Evolutionary conservation across 2,113 vertebrate genomes (phyloP).

Genomic region (Okapia johnstoni): DNA sequence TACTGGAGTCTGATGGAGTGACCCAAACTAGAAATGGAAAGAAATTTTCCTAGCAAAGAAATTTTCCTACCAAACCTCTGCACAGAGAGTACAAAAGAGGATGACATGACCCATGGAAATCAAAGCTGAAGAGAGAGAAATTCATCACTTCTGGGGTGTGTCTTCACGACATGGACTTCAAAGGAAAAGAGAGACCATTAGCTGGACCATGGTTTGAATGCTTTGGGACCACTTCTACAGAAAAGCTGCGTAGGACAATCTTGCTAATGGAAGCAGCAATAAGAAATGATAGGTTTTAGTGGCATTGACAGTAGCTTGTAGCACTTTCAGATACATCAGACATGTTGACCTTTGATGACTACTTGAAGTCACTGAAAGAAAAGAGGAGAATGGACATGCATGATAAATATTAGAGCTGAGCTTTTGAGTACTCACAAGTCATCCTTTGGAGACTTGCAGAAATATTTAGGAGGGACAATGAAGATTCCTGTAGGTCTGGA

Average conservation of each 20-base stretch:
- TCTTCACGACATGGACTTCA: neutral
- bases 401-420: neutral
- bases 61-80: neutral
- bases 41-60: neutral
- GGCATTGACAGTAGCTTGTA: neutral
- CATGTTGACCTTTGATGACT: neutral
- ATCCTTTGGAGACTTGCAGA: neutral
- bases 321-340: neutral
- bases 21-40: neutral
- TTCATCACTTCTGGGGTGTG: too few species aligned
- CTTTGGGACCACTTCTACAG: neutral
- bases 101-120: neutral
- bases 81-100: neutral
- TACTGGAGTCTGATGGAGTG: neutral
- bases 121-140: neutral
- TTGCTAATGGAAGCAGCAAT: neutral
- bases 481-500: neutral
- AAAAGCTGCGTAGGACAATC: fast-evolving
- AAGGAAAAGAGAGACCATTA: neutral
- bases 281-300: neutral
- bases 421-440: neutral
- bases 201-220: neutral
- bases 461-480: neutral
- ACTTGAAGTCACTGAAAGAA: neutral
- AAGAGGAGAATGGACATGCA: neutral